Conservation (phyloP, 2,888 invertebrate species). For the Lamproptera curius region DNA sequence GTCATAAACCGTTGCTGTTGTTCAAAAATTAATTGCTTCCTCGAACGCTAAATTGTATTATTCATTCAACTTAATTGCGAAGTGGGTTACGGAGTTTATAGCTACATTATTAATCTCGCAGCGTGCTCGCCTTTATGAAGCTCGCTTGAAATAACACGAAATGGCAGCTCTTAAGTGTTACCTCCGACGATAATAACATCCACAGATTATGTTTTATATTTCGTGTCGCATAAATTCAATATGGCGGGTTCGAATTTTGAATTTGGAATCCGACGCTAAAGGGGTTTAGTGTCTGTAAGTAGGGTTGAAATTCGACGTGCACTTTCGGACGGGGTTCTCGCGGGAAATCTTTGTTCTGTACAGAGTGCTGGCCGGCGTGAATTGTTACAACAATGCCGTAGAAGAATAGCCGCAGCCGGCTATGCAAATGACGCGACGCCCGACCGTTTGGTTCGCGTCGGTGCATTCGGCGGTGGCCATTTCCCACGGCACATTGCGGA, state of each 20-base stretch:
- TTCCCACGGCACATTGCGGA: not conserved
- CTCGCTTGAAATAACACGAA: conserved; percentile 37
- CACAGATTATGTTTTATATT: conserved; percentile 6
- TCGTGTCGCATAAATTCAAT: not conserved
- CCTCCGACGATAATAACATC: conserved; percentile 29
- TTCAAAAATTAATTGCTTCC: conserved; percentile 54
- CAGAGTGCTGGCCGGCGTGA: not conserved
- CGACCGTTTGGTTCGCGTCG: not conserved
- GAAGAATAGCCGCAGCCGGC: not conserved
- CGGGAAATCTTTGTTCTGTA: not conserved
- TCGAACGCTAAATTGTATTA: conserved; percentile 48
- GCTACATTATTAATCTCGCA: conserved; percentile 58
- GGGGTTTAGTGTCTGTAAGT: too few relatives aligned
- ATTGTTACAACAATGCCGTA: not conserved
- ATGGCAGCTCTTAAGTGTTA: conserved; percentile 31
- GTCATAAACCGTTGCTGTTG: conserved; percentile 16
- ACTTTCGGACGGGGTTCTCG: not conserved
- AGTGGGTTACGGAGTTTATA: conserved; percentile 62
- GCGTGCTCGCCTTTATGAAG: conserved; percentile 37
- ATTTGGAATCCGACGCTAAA: too few relatives aligned
- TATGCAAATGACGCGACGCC: not conserved
- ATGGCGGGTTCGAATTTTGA: too few relatives aligned
- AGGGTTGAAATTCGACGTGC: too few relatives aligned
- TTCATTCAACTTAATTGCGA: conserved; percentile 65
- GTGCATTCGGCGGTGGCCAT: not conserved